Percentiles rank a stretch among this genome's conserved stretches.
Evolutionary conservation across 2,797 vertebrate genomes (phyloP).

Genomic region (Corythornis leucogaster): DNA sequence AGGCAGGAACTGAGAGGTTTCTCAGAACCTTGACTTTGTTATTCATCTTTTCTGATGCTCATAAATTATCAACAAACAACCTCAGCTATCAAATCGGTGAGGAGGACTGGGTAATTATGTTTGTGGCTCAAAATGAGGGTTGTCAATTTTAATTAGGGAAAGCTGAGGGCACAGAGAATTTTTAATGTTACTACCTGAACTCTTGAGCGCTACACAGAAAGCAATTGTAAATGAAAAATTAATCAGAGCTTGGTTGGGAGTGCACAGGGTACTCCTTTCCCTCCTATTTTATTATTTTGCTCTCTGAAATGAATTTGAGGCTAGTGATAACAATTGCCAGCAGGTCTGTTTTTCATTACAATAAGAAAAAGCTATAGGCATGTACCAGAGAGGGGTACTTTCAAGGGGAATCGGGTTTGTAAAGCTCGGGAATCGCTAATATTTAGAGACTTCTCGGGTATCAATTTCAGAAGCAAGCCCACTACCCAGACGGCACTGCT

Average conservation of each 20-base stretch:
- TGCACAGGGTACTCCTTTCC: background rate
- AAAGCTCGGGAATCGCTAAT: background rate
- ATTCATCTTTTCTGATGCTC: constrained; percentile 55
- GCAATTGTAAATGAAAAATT: constrained; percentile 42
- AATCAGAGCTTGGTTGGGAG: background rate
- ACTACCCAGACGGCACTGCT: fast-evolving
- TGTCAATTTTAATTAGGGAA: constrained; percentile 75
- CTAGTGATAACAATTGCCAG: background rate
- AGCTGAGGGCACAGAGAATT: constrained; percentile 64
- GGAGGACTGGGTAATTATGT: constrained; percentile 66
- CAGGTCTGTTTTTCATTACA: background rate
- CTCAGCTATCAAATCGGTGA: constrained; percentile 40
- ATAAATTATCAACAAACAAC: constrained; percentile 76
- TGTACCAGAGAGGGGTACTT: fast-evolving
- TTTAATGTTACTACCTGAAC: constrained; percentile 60
- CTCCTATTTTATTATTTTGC: background rate
- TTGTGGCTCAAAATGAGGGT: constrained; percentile 71
- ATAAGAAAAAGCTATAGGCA: background rate
- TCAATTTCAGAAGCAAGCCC: background rate
- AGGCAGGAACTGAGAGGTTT: constrained; percentile 59
- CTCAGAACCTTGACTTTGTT: constrained; percentile 44
- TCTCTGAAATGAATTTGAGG: background rate
- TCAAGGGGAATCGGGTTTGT: background rate
- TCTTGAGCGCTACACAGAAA: background rate
- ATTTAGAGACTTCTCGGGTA: background rate